Conservation (phyloP, 1,140 invertebrate genomes). For the Platorchestia sp. region DNA sequence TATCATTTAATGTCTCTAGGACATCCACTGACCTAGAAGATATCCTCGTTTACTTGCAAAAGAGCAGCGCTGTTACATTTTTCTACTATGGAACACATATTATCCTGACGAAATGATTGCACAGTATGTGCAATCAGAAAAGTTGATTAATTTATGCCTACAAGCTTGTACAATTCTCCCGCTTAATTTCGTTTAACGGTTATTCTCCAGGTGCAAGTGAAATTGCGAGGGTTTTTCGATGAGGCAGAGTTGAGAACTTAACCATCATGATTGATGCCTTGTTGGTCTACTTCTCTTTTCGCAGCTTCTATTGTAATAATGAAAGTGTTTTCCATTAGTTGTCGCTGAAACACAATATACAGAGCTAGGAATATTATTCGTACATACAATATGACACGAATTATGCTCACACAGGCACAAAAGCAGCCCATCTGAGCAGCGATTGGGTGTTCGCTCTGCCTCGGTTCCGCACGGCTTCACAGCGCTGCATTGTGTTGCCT, state of each 20-base stretch:
- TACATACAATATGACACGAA: not conserved
- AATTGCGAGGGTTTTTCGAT: not conserved
- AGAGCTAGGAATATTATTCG: not conserved
- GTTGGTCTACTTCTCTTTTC: not conserved
- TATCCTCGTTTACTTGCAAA: not conserved
- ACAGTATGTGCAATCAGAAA: not conserved
- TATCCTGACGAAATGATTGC: not conserved
- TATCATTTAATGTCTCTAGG: too few species aligned
- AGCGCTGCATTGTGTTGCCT: not conserved
- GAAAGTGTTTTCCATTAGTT: not conserved
- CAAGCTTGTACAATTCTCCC: not conserved
- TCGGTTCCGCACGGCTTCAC: not conserved
- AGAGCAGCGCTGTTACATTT: not conserved
- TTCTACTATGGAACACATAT: not conserved
- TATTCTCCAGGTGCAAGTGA: not conserved
- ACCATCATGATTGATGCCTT: not conserved
- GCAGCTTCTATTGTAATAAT: too few species aligned
- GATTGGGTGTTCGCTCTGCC: not conserved
- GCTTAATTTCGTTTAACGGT: not conserved
- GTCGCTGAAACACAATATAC: not conserved
- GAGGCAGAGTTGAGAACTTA: not conserved
- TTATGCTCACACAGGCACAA: not conserved
- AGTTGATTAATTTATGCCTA: not conserved
- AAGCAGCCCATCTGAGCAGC: not conserved
- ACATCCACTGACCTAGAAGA: not conserved